Percentiles rank a stretch among this genome's conserved stretches.
Evolutionary conservation across 2,888 invertebrate genomes (phyloP).

Genomic region (Campopleginae sp.): DNA sequence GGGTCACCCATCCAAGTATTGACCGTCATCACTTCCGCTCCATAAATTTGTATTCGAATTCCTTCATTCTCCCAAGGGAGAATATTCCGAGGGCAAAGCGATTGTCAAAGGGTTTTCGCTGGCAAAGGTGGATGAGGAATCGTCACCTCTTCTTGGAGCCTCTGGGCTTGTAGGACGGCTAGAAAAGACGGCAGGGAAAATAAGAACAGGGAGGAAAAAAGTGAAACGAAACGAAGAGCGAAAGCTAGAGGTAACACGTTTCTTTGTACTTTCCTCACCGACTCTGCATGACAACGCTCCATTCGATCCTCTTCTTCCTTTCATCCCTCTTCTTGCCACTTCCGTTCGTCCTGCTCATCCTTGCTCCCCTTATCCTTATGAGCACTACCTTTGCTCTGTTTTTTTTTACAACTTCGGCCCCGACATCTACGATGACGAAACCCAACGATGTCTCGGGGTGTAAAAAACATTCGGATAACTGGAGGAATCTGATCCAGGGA

Average conservation of each 20-base stretch:
- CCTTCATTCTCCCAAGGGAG: neutral
- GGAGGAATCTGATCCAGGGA: conserved; percentile 15
- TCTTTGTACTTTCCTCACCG: conserved; percentile 77
- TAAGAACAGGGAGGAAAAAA: conserved; percentile 46
- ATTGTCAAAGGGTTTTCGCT: conserved; percentile 78
- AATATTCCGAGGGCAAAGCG: conserved; percentile 67
- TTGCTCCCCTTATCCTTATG: conserved; percentile 67
- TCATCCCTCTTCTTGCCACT: conserved; percentile 33
- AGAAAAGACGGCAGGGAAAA: conserved; percentile 49
- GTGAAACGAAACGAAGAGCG: conserved; percentile 55
- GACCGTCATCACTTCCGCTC: neutral
- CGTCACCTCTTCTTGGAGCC: conserved; percentile 76
- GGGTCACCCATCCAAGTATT: neutral
- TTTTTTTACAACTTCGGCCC: conserved; percentile 40
- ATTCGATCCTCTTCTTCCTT: conserved; percentile 35
- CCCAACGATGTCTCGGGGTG: conserved; percentile 11
- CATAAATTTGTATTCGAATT: neutral
- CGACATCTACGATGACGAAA: conserved; percentile 30
- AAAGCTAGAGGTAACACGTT: conserved; percentile 71
- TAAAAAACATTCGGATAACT: conserved; percentile 29
- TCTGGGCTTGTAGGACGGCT: conserved; percentile 54
- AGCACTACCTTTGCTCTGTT: conserved; percentile 61
- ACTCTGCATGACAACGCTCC: conserved; percentile 73
- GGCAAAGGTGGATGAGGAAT: conserved; percentile 80
- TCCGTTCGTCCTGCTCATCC: conserved; percentile 49